Percentiles rank a stretch among this genome's conserved stretches.
phyloP scores from a whole-genome alignment of 64 coral and sea anemone genomes.

The Anthopleura sola region DNA sequence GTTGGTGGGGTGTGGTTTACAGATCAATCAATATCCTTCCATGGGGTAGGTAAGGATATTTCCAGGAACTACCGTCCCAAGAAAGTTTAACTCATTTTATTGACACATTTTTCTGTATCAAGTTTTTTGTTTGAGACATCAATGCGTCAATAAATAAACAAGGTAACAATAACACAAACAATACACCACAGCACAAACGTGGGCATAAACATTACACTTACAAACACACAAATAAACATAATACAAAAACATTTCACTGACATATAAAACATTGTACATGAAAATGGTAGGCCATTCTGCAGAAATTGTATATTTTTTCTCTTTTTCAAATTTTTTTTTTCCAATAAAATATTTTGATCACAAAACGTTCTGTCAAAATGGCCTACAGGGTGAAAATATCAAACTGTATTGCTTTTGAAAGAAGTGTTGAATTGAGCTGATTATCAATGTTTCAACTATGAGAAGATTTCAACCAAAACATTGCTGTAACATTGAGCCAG shows the following conservation, averaged over 20 bases:
- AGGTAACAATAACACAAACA: not conserved
- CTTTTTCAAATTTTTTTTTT: not conserved
- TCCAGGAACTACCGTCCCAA: not conserved
- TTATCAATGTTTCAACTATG: not conserved
- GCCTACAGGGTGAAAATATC: not conserved
- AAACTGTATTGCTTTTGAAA: not conserved
- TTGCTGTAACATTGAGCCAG: not conserved
- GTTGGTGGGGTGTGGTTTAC: too few relatives aligned
- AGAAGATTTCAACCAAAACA: not conserved
- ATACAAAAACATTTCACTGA: not conserved
- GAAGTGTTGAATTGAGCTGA: not conserved
- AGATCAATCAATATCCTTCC: not conserved
- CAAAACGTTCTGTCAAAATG: not conserved
- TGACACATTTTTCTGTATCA: not conserved
- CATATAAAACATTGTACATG: not conserved
- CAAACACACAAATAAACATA: conserved; percentile 5
- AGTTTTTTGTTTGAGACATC: not conserved
- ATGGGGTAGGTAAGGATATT: not conserved
- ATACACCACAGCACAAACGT: not conserved
- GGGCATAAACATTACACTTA: not conserved
- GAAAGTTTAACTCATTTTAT: not conserved
- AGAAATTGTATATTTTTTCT: not conserved
- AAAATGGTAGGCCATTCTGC: conserved; percentile 13
- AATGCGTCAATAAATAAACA: not conserved
- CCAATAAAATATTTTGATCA: not conserved